phyloP scores from a whole-genome alignment of 2,797 vertebrate genomes.

The Botia almorhae region DNA sequence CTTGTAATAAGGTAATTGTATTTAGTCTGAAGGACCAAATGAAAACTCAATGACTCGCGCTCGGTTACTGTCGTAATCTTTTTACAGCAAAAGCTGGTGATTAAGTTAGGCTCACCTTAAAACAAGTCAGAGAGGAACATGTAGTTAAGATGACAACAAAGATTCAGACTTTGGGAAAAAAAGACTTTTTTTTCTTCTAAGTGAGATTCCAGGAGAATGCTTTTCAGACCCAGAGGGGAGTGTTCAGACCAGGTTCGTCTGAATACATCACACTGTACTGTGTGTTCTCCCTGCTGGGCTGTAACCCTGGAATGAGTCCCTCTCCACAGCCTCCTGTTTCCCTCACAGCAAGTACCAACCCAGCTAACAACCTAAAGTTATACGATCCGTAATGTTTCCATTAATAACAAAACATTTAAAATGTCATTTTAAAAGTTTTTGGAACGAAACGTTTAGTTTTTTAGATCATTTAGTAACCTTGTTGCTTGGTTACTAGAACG shows the following conservation, averaged over 20 bases:
- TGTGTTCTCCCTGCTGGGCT: conserved; percentile 21
- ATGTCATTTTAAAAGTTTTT: too few relatives aligned
- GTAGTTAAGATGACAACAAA: not conserved
- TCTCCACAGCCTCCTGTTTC: conserved; percentile 16
- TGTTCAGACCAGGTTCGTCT: conserved; percentile 2
- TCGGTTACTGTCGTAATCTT: not conserved
- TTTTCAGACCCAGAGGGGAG: not conserved
- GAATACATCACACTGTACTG: conserved; percentile 21
- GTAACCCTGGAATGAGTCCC: not conserved
- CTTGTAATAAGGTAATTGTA: not conserved
- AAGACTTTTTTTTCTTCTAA: conserved; percentile 15
- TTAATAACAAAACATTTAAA: too few relatives aligned
- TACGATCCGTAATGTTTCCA: too few relatives aligned
- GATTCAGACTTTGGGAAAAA: not conserved
- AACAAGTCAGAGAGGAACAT: not conserved
- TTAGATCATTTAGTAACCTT: too few relatives aligned
- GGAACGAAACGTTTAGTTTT: too few relatives aligned
- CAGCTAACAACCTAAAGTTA: too few relatives aligned
- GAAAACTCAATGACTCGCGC: too few relatives aligned
- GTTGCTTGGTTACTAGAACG: too few relatives aligned
- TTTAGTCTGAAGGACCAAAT: not conserved
- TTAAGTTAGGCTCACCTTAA: not conserved
- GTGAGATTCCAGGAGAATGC: conserved; percentile 36
- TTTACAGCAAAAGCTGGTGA: not conserved
- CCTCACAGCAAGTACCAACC: not conserved